A percentile compares a stretch with the other conserved stretches of the same genome.
These are phyloP conservation scores for Aegotheles bennettii DNA, from an alignment of 2,113 vertebrate species.

Conservation along the genomic window DNA sequence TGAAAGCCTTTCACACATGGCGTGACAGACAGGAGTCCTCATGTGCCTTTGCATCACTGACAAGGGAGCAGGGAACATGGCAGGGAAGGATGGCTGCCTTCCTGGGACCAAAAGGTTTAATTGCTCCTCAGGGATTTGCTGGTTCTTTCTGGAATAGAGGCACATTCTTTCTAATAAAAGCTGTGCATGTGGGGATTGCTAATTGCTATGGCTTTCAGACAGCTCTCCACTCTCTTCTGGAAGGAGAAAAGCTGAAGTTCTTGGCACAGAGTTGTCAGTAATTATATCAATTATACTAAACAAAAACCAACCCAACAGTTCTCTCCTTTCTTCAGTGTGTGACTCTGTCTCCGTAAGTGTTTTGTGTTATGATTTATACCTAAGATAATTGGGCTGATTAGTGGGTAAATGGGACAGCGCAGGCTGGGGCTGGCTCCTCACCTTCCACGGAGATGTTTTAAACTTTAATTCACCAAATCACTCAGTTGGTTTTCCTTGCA, in stretches of 20 bases:
- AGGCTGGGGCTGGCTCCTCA: constrained; percentile 65
- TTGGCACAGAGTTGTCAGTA: constrained; percentile 69
- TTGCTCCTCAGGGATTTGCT: neutral
- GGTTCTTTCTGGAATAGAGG: constrained; percentile 31
- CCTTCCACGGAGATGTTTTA: constrained; percentile 33
- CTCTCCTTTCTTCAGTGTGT: constrained; percentile 66
- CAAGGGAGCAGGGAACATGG: neutral
- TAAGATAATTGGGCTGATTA: constrained; percentile 72
- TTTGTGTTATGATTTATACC: constrained; percentile 78
- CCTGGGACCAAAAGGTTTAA: neutral
- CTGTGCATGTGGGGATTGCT: constrained; percentile 43
- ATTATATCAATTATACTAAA: constrained; percentile 75
- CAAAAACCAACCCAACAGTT: constrained; percentile 59
- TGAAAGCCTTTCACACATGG: neutral
- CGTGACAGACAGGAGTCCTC: neutral
- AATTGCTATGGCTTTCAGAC: constrained; percentile 62
- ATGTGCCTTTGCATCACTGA: neutral
- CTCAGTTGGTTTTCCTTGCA: neutral
- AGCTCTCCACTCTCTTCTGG: constrained; percentile 8
- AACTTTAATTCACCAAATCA: constrained; percentile 33
- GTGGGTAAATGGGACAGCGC: constrained; percentile 48
- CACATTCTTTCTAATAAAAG: constrained; percentile 60
- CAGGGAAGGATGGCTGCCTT: neutral
- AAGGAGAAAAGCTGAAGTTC: constrained; percentile 42
- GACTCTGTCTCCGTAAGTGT: constrained; percentile 60